phyloP scores from a whole-genome alignment of 2,797 vertebrate genomes.

The Scarus forsteni region DNA sequence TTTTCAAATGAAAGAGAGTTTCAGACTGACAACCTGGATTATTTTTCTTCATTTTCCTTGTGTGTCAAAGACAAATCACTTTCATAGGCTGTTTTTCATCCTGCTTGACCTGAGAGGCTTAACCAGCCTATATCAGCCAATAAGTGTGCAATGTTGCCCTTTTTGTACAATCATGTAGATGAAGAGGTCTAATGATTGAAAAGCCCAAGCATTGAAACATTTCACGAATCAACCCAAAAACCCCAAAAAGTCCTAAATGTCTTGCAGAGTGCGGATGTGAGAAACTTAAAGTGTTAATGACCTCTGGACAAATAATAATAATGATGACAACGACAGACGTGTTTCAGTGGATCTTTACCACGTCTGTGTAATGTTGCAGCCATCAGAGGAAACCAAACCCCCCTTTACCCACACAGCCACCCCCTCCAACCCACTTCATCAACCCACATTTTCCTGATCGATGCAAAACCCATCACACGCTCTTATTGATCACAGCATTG shows the following conservation, averaged over 20 bases:
- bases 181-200: no score
- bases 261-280: slow-evolving; percentile 21
- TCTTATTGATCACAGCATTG: slow-evolving; percentile 78
- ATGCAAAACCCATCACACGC: slow-evolving; percentile 83
- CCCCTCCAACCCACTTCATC: slow-evolving; percentile 75
- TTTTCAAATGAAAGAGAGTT: no score
- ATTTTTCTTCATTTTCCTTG: no score
- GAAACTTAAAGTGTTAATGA: slow-evolving; percentile 54
- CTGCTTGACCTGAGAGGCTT: no score
- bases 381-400: slow-evolving; percentile 56
- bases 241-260: background rate
- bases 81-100: no score
- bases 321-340: slow-evolving; percentile 52
- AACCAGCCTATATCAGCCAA: no score
- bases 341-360: slow-evolving; percentile 54
- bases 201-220: background rate
- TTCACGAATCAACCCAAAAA: no score
- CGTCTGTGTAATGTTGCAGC: slow-evolving; percentile 51
- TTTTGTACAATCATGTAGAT: no score
- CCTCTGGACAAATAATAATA: slow-evolving; percentile 43
- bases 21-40: no score
- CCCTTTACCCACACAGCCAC: background rate
- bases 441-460: slow-evolving; percentile 83
- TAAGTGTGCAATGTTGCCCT: no score
- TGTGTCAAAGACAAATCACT: no score